These are phyloP conservation scores for Acronicta alni DNA, from an alignment of 2,888 invertebrate genomes.

Conservation along the genomic window DNA sequence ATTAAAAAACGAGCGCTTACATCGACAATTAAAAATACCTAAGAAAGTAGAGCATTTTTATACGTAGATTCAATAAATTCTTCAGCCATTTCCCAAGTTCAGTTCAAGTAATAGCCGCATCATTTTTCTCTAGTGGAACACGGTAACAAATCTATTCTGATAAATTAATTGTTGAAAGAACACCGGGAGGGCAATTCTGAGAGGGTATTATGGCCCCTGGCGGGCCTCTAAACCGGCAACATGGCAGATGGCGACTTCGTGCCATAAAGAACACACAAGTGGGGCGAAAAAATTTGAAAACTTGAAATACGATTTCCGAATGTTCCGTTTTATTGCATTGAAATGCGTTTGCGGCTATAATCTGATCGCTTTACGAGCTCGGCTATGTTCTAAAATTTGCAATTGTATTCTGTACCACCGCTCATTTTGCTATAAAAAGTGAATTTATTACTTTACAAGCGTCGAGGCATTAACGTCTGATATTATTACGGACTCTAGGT, in stretches of 20 bases:
- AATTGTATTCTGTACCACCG: conserved; percentile 68
- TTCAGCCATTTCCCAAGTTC: conserved; percentile 9
- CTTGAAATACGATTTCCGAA: conserved; percentile 77
- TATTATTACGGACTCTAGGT: conserved; percentile 57
- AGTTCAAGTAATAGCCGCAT: conserved; percentile 40
- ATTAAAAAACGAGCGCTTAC: no score
- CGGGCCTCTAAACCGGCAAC: conserved; percentile 60
- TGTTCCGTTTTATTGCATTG: conserved; percentile 77
- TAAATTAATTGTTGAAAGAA: conserved; percentile 60
- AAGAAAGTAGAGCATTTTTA: conserved; percentile 9
- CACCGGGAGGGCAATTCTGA: conserved; percentile 59
- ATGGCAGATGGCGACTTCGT: conserved; percentile 64
- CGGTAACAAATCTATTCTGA: conserved; percentile 46
- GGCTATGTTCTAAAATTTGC: conserved; percentile 72
- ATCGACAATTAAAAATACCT: background rate
- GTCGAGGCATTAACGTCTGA: conserved; percentile 59
- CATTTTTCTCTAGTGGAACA: conserved; percentile 41
- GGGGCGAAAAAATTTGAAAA: conserved; percentile 70
- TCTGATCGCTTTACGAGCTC: conserved; percentile 78
- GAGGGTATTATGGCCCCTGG: conserved; percentile 59
- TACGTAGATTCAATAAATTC: conserved; percentile 31
- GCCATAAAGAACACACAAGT: conserved; percentile 52
- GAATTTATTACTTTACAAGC: conserved; percentile 64
- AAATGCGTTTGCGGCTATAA: conserved; percentile 80
- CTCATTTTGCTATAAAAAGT: conserved; percentile 62